Evolutionary conservation across 2,797 vertebrate species (phyloP).

Genomic region (Karalla daura): DNA sequence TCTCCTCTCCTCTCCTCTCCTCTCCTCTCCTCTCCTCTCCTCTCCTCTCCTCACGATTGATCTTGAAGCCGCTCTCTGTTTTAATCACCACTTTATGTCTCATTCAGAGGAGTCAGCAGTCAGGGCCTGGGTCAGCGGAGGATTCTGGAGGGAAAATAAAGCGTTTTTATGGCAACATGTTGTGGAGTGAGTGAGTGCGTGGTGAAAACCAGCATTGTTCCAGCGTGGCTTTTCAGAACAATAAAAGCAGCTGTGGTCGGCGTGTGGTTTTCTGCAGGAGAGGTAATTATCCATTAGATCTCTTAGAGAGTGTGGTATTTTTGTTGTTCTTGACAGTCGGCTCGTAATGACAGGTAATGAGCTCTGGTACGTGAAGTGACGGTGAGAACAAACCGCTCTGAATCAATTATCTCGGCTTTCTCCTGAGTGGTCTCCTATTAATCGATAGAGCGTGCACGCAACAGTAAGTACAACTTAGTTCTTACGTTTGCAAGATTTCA

Average conservation of each 20-base stretch:
- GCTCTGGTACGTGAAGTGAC: conserved; percentile 30
- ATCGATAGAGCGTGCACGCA: background rate
- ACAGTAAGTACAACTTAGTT: too few relatives aligned
- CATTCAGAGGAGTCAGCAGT: conserved; percentile 55
- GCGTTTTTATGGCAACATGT: conserved; percentile 38
- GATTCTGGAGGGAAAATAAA: conserved; percentile 53
- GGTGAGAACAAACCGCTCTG: conserved; percentile 24
- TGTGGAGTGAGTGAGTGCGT: conserved; percentile 36
- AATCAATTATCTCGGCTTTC: conserved; percentile 23
- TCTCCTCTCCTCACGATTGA: conserved; percentile 36
- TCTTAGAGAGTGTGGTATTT: conserved; percentile 52
- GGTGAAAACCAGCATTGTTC: conserved; percentile 59
- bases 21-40: background rate
- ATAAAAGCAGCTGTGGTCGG: conserved; percentile 68
- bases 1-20: background rate
- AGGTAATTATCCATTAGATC: conserved; percentile 70
- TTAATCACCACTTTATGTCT: conserved; percentile 66
- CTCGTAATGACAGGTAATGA: conserved; percentile 56
- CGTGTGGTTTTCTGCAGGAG: conserved; percentile 59
- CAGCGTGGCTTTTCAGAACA: conserved; percentile 54
- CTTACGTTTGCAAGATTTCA: too few relatives aligned
- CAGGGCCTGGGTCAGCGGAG: conserved; percentile 49
- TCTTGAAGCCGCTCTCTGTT: conserved; percentile 23
- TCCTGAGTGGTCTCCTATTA: background rate
- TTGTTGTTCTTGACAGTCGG: conserved; percentile 28